A percentile compares a stretch with the other conserved stretches of the same genome.
Evolutionary conservation across 1,140 invertebrate species (phyloP).

Genomic region (Drosophila tropicalis): DNA sequence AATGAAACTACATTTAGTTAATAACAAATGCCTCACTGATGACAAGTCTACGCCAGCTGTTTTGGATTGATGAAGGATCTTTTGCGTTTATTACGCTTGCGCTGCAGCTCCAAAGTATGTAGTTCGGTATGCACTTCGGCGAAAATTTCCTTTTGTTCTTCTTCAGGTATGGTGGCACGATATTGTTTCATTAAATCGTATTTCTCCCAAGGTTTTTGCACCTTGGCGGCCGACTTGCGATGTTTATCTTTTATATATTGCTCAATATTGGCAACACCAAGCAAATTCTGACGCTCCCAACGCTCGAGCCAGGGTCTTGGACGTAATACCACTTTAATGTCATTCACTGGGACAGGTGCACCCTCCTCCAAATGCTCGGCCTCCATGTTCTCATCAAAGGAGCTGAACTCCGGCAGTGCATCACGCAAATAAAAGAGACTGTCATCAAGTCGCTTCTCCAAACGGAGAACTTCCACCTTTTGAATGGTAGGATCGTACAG

Average conservation of each 20-base stretch:
- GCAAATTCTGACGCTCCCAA: conserved; percentile 92
- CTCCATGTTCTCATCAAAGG: conserved; percentile 96
- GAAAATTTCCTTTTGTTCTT: conserved; percentile 94
- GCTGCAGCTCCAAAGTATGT: conserved; percentile 87
- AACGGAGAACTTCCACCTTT: conserved; percentile 93
- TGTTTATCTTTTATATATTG: conserved; percentile 86
- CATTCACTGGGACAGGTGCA: conserved; percentile 92
- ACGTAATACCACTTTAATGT: conserved; percentile 93
- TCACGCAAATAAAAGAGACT: conserved; percentile 96
- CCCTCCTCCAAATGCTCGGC: conserved; percentile 90
- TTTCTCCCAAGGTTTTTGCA: conserved; percentile 92
- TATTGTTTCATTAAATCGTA: conserved; percentile 98
- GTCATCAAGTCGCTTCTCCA: conserved; percentile 97
- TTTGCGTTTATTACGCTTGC: conserved; percentile 88
- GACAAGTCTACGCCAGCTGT: conserved; percentile 84
- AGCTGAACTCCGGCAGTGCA: conserved; percentile 96
- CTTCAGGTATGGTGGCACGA: conserved; percentile 92
- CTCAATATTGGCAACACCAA: conserved; percentile 89
- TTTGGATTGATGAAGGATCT: conserved; percentile 87
- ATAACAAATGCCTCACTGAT: conserved; percentile 45
- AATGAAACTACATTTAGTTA: conserved; percentile 48
- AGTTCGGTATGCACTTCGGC: conserved; percentile 91
- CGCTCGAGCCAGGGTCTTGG: conserved; percentile 92
- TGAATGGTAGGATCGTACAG: conserved; percentile 97
- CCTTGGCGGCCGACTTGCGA: conserved; percentile 85